Conservation (phyloP, 2,888 invertebrate genomes). For the Ophion obscuratus region DNA sequence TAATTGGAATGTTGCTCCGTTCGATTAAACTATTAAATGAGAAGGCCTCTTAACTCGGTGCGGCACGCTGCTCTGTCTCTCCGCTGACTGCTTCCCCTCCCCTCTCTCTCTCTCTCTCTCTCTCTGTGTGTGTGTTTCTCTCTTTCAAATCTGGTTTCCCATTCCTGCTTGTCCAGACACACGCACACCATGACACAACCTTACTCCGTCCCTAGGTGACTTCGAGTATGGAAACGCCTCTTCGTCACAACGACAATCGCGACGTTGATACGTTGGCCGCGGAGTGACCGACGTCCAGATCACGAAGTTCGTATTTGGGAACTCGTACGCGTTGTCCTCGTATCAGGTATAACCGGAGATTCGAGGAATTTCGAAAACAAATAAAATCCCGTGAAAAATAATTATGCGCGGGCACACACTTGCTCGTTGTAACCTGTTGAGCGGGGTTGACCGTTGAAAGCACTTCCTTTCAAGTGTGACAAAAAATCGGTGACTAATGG, state of each 20-base stretch:
- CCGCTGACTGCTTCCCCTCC: background rate
- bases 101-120: conserved; percentile 26
- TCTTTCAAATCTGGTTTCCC: conserved; percentile 33
- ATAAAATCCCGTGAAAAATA: background rate
- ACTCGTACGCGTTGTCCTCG: conserved; percentile 12
- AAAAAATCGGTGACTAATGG: background rate
- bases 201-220: conserved; percentile 46
- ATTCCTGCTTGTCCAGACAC: conserved; percentile 41
- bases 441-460: background rate
- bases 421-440: background rate
- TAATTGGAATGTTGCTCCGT: conserved; percentile 79
- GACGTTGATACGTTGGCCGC: conserved; percentile 31
- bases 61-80: conserved; percentile 50
- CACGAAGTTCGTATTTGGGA: conserved; percentile 50
- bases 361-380: too few species aligned
- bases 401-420: background rate
- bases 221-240: conserved; percentile 54
- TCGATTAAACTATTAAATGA: conserved; percentile 80
- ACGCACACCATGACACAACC: conserved; percentile 17
- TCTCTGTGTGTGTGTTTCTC: background rate
- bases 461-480: background rate
- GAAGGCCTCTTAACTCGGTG: conserved; percentile 67
- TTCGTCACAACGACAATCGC: conserved; percentile 35
- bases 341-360: background rate
- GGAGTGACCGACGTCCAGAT: conserved; percentile 16